phyloP scores from a whole-genome alignment of 2,113 vertebrate species.

The Arizona elegans region DNA sequence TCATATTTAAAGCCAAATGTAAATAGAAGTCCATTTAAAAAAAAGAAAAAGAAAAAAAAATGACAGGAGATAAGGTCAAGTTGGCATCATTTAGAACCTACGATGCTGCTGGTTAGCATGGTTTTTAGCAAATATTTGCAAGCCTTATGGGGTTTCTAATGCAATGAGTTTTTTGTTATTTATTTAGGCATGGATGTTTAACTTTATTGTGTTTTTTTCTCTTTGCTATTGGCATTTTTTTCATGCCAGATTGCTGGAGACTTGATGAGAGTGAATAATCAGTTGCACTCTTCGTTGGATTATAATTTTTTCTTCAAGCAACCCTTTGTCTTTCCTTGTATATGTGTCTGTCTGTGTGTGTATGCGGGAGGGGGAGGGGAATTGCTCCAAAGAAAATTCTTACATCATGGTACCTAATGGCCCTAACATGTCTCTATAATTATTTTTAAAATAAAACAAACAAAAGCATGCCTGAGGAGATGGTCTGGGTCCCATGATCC shows the following conservation, averaged over 20 bases:
- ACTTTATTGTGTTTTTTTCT: slow-evolving; percentile 57
- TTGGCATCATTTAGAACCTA: slow-evolving; percentile 69
- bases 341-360: slow-evolving; percentile 39
- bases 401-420: slow-evolving; percentile 35
- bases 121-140: slow-evolving; percentile 71
- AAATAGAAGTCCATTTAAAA: slow-evolving; percentile 80
- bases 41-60: slow-evolving; percentile 53
- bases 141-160: slow-evolving; percentile 72
- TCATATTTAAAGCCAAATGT: slow-evolving; percentile 88
- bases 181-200: slow-evolving; percentile 78
- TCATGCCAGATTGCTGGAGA: slow-evolving; percentile 48
- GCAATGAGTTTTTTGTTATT: slow-evolving; percentile 74
- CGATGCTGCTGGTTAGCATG: slow-evolving; percentile 79
- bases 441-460: not conserved
- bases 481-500: slow-evolving; percentile 15
- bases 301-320: slow-evolving; percentile 40
- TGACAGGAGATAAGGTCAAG: slow-evolving; percentile 58
- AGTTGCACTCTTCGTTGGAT: slow-evolving; percentile 40
- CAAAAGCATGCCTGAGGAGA: not conserved
- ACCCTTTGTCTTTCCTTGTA: slow-evolving; percentile 40
- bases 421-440: not conserved
- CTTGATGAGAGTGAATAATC: slow-evolving; percentile 57
- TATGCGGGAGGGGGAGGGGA: slow-evolving; percentile 35
- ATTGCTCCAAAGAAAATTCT: slow-evolving; percentile 50
- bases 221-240: slow-evolving; percentile 64